Conservation (phyloP, 2,888 invertebrate species). For the Ischnura elegans region DNA sequence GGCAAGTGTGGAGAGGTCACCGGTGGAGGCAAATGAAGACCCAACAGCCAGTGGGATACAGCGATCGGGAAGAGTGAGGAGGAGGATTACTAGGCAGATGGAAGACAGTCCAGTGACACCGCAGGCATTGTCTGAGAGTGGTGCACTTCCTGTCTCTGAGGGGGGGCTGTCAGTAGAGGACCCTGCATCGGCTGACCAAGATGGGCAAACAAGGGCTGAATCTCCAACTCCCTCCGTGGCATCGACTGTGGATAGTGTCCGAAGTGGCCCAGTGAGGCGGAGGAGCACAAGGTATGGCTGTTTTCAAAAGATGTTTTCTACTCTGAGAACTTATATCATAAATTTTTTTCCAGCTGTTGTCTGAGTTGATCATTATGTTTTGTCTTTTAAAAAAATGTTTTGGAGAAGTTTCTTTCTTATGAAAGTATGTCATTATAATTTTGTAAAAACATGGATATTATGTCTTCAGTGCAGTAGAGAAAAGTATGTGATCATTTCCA, state of each 20-base stretch:
- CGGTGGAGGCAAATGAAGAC: neutral
- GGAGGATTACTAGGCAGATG: neutral
- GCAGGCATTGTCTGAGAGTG: constrained; percentile 18
- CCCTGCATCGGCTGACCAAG: neutral
- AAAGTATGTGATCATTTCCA: too few relatives aligned
- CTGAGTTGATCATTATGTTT: too few relatives aligned
- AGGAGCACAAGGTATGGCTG: neutral
- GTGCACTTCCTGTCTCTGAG: too few relatives aligned
- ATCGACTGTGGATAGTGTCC: neutral
- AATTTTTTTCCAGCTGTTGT: too few relatives aligned
- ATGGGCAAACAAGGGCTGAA: neutral
- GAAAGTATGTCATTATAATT: too few relatives aligned
- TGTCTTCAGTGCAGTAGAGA: too few relatives aligned
- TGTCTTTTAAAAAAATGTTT: too few relatives aligned
- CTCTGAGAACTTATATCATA: too few relatives aligned
- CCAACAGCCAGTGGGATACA: neutral
- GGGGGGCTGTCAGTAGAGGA: neutral
- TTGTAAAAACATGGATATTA: too few relatives aligned
- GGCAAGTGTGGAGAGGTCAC: neutral
- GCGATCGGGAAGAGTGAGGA: neutral
- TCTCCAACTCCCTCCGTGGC: constrained; percentile 35
- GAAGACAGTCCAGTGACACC: neutral
- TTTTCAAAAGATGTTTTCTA: too few relatives aligned
- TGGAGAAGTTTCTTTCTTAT: too few relatives aligned
- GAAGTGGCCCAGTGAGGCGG: neutral